phyloP scores from a whole-genome alignment of 1,140 invertebrate species.

The Halotydeus destructor region DNA sequence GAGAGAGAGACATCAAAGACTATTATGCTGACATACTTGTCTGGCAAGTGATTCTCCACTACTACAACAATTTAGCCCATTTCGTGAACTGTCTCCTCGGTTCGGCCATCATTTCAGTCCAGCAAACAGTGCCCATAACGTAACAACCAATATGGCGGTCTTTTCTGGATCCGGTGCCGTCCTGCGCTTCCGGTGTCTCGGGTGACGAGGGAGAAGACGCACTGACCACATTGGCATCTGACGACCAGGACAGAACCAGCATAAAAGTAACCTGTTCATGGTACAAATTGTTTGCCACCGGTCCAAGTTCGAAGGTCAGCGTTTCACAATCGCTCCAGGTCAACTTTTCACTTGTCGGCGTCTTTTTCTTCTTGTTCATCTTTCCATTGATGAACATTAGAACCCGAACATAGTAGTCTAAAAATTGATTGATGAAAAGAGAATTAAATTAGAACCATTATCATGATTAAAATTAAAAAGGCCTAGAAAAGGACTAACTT shows the following conservation, averaged over 20 bases:
- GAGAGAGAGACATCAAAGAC: too few species aligned
- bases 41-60: too few species aligned
- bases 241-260: conserved; percentile 23
- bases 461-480: background rate
- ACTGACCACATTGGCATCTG: background rate
- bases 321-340: conserved; percentile 30
- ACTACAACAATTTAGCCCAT: conserved; percentile 29
- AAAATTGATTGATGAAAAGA: background rate
- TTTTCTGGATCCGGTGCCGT: conserved; percentile 20
- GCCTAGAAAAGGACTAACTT: background rate
- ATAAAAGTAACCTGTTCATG: conserved; percentile 28
- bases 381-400: conserved; percentile 30
- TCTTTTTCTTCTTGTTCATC: conserved; percentile 33
- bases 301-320: conserved; percentile 30
- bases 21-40: too few species aligned
- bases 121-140: conserved; percentile 30
- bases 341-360: conserved; percentile 21
- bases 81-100: conserved; percentile 36
- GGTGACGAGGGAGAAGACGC: conserved; percentile 21
- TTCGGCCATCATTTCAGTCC: conserved; percentile 35
- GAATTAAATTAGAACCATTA: background rate
- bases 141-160: conserved; percentile 30
- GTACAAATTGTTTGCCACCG: conserved; percentile 21
- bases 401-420: conserved; percentile 32
- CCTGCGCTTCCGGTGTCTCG: conserved; percentile 18